phyloP scores from a whole-genome alignment of 2,113 vertebrate genomes.

The Cyprinus carpio region DNA sequence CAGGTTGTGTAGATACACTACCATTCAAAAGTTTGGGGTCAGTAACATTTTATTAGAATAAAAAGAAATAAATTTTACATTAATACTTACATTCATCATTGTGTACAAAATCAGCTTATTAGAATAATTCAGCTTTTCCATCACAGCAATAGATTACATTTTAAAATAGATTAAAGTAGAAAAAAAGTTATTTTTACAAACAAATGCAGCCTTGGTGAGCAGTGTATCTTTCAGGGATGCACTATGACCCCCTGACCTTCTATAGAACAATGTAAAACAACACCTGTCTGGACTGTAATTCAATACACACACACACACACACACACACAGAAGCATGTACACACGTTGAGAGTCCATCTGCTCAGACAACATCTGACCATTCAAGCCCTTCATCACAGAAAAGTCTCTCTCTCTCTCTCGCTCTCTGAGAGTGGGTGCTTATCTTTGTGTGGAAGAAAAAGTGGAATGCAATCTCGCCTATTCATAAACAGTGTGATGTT shows the following conservation, averaged over 20 bases:
- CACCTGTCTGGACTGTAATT: constrained; percentile 35
- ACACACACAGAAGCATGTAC: neutral
- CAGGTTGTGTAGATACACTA: neutral
- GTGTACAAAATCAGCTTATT: neutral
- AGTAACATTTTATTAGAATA: neutral
- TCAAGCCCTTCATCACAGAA: neutral
- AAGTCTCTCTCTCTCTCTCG: constrained; percentile 6
- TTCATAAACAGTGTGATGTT: constrained; percentile 26
- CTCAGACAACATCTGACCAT: constrained; percentile 26
- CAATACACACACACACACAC: neutral
- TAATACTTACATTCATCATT: neutral
- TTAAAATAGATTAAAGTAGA: neutral
- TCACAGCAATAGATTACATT: neutral
- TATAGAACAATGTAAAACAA: constrained; percentile 17
- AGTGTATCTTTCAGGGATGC: neutral
- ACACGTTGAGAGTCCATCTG: constrained; percentile 30
- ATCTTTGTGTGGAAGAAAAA: constrained; percentile 55
- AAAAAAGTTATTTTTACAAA: neutral
- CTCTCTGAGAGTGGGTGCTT: neutral
- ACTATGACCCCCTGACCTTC: constrained; percentile 21
- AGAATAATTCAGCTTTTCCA: neutral
- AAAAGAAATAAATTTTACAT: neutral
- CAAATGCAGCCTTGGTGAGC: neutral
- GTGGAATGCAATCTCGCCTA: constrained; percentile 62
- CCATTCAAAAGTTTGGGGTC: neutral